Evolutionary conservation across 2,113 vertebrate species (phyloP), one percentile per base, ranked within the genome.

Genomic region (Clarias macrocephalus): DNA sequence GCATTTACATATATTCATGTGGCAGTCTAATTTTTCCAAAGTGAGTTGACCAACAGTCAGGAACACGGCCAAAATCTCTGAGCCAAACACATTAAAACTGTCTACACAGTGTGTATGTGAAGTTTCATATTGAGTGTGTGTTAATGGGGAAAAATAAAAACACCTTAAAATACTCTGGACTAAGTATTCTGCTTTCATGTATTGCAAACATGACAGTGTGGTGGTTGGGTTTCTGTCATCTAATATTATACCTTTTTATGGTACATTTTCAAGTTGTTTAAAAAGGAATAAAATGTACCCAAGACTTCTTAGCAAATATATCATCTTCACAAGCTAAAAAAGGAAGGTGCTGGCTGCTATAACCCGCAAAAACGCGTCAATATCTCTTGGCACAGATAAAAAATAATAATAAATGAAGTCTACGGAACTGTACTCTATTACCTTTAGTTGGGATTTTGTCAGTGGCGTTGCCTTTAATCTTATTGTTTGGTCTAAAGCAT

Each of bases 91-190:
- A 30, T 70, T 18, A 33, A 33, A 70, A 18, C 30, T 8, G 68
- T 66, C 63, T 66, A n/a, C n/a, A 65, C 25, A 65, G 1, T 4
- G 65, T 68, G 65, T 1, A 70, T 33, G 30, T 8, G 7, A 2
- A 70, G 16, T 19, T 70, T 70, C 30, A 70, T 70, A 37, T 70
- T 30, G 68, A 48, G 33, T 73, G 10, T 73, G 60, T 83, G 23
- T n/a, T 18, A 52, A 65, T 13, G 23, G 23, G 33, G 81, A 54
- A 68, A 48, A 83, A 83, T 82, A 82, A 83, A 83, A n/a, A 19
- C 19, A 18, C 48, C 2, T 68, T 6, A 70, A 65, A 56, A 28
- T 52, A 28, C 73, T 3, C 82, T 33, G 82, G 52, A 84, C 10
- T 30, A 3, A 37, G 16, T 60, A 21, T 85, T 48, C 33, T 75